Conservation (phyloP, 1,140 invertebrate species). For the Drosophila nigromelanica region DNA sequence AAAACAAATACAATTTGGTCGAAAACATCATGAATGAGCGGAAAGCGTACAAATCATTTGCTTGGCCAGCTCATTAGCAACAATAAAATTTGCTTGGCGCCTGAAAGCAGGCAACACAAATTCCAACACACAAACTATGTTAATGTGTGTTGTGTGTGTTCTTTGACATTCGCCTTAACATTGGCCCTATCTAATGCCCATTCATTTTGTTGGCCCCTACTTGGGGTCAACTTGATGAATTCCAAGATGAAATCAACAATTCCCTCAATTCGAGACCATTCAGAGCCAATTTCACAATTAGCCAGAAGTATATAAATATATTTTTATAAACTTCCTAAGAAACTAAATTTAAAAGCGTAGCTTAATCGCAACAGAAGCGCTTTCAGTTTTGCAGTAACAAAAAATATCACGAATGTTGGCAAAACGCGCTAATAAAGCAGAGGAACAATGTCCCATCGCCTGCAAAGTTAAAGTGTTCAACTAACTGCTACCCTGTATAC, state of each 20-base stretch:
- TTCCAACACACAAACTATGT: not conserved
- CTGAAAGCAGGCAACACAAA: not conserved
- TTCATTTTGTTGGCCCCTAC: not conserved
- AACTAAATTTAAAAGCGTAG: too few species aligned
- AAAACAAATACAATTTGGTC: constrained; percentile 30
- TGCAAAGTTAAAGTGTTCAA: not conserved
- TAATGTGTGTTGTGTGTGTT: not conserved
- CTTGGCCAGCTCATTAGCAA: constrained; percentile 19
- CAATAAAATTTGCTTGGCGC: constrained; percentile 14
- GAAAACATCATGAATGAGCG: constrained; percentile 7
- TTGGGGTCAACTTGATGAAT: too few species aligned
- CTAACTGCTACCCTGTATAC: not conserved
- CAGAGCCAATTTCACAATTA: too few species aligned
- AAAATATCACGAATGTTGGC: too few species aligned
- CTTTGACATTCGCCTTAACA: constrained; percentile 1
- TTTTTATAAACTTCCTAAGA: too few species aligned
- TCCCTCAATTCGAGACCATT: too few species aligned
- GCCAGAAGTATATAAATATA: too few species aligned
- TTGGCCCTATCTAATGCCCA: constrained; percentile 18
- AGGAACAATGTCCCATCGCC: too few species aligned
- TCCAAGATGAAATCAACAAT: too few species aligned
- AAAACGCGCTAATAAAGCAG: too few species aligned
- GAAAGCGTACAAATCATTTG: constrained; percentile 15
- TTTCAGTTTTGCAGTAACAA: too few species aligned
- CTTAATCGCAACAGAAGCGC: too few species aligned